phyloP scores from a whole-genome alignment of 2,113 vertebrate species.

The Perccottus glenii region DNA sequence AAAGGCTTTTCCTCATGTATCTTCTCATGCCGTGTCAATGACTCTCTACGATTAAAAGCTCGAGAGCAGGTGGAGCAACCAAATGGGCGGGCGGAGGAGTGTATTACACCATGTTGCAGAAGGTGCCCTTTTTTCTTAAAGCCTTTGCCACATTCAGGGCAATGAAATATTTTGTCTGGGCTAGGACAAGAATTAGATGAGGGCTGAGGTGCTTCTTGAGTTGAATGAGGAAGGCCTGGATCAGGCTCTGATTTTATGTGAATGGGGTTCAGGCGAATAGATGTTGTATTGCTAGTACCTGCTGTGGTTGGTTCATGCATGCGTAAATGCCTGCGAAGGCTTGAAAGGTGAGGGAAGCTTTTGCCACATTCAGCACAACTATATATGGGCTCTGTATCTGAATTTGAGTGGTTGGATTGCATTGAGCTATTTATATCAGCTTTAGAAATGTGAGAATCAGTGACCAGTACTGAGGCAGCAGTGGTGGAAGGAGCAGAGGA shows the following conservation, averaged over 20 bases:
- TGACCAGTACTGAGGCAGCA: constrained; percentile 80
- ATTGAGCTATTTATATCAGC: constrained; percentile 75
- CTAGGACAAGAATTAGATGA: constrained; percentile 76
- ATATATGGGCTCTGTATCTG: constrained; percentile 77
- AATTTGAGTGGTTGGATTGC: constrained; percentile 70
- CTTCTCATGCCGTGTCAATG: constrained; percentile 92
- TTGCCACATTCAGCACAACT: constrained; percentile 83
- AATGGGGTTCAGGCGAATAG: constrained; percentile 76
- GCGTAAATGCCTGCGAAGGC: constrained; percentile 82
- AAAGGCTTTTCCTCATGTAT: constrained; percentile 91
- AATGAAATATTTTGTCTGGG: constrained; percentile 83
- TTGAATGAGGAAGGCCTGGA: constrained; percentile 80
- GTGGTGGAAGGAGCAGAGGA: constrained; percentile 81
- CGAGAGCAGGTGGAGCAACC: constrained; percentile 88
- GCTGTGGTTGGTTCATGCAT: constrained; percentile 83
- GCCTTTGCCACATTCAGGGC: constrained; percentile 90
- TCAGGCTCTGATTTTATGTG: constrained; percentile 78
- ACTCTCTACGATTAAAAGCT: constrained; percentile 93
- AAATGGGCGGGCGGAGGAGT: constrained; percentile 91
- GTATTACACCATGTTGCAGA: constrained; percentile 94
- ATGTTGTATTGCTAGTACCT: constrained; percentile 75
- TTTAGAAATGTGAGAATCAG: constrained; percentile 80
- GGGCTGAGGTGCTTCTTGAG: constrained; percentile 74
- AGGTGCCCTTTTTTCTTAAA: constrained; percentile 95
- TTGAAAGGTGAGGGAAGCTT: constrained; percentile 84